Evolutionary conservation across 2,797 vertebrate species (phyloP), one percentile per base, ranked within the genome.

Genomic region (Peromyscus attwateri): DNA sequence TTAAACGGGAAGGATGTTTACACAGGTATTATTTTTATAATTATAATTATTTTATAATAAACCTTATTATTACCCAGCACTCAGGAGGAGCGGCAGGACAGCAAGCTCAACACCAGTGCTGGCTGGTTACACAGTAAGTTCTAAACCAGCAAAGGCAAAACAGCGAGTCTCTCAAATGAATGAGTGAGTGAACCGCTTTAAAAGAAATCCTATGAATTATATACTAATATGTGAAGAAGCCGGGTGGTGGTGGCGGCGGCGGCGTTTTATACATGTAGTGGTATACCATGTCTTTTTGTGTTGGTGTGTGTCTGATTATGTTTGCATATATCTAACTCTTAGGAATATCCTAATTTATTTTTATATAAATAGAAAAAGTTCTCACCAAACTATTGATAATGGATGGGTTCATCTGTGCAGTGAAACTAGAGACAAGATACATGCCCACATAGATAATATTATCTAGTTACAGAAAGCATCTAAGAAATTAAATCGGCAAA

Each of bases 401-500:
- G 49, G n/a, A 19, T 90, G 13, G 21, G 29, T 92, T 60, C 40
- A n/a, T 76, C 62, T 94, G 19, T 68, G 19, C 17, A 71, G 23
- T 37, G 37, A 66, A 97, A n/a, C 29, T 52, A 52, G 13, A 8
- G 11, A 55, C 3, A 85, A 88, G 17, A 87, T 19, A 88, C 19
- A 76, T 40, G 12, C 31, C 55, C 40, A 16, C 49, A 46, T 55
- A 4, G 27, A 49, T 71, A 49, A 81, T 37, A 83, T 29, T 64
- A 66, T 34, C 17, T 84, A 66, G 2, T 71, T 64, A 76, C 29
- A 52, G 77, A 89, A 64, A 55, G 10, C 10, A 57, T 31, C 70
- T 93, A 43, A 89, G 11, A 91, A 93, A 95, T 13, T 49, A 91
- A 88, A 34, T 70, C 90, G 52, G 46, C 40, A 49, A 70, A 87